Conservation (phyloP, 1,140 invertebrate genomes). For the Prorops nasuta region DNA sequence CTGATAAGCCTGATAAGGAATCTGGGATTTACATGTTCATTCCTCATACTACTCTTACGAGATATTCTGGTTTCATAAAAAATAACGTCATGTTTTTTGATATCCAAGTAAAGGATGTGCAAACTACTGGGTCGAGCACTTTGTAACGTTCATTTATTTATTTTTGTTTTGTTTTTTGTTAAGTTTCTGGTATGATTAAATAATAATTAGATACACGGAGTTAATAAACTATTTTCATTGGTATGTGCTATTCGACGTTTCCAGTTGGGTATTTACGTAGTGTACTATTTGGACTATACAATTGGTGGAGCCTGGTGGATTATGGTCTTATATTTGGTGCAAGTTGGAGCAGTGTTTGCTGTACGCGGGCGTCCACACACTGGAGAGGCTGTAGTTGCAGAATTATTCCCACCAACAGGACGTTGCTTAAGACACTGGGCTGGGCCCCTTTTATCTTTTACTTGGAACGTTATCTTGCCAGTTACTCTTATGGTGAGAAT, state of each 20-base stretch:
- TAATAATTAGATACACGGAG: too few relatives aligned
- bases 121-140: conserved; percentile 22
- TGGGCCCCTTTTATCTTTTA: conserved; percentile 76
- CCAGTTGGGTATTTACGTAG: conserved; percentile 78
- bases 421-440: conserved; percentile 60
- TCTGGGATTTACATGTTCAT: conserved; percentile 72
- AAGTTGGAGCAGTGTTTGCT: conserved; percentile 77
- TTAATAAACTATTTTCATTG: too few relatives aligned
- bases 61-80: conserved; percentile 63
- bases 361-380: conserved; percentile 81
- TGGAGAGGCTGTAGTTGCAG: conserved; percentile 76
- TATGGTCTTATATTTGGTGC: conserved; percentile 72
- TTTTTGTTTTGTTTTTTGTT: too few relatives aligned
- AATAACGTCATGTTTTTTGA: conserved; percentile 68
- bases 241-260: too few relatives aligned
- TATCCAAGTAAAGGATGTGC: conserved; percentile 53
- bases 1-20: conserved; percentile 54
- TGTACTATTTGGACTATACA: conserved; percentile 82
- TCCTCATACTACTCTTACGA: conserved; percentile 65
- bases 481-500: conserved; percentile 68
- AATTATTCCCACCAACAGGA: conserved; percentile 61
- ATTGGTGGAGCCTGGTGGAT: conserved; percentile 85
- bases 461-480: conserved; percentile 84
- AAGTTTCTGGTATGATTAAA: too few relatives aligned
- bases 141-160: too few relatives aligned